These are phyloP conservation scores for Clupea harengus DNA, from an alignment of 2,113 vertebrate genomes.

Conservation along the genomic window DNA sequence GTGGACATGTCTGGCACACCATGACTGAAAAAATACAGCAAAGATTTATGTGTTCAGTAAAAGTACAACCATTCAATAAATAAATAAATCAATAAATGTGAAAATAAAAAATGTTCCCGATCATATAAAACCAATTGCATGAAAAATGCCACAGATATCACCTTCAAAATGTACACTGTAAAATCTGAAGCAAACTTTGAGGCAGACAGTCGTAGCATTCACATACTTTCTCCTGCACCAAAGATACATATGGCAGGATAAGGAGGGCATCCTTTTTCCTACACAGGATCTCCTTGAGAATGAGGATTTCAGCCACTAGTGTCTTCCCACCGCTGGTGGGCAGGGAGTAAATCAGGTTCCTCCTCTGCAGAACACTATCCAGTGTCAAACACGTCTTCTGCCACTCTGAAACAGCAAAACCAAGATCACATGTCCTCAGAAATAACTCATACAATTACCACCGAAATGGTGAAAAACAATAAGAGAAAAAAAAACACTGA, in stretches of 20 bases:
- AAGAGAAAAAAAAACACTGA: background rate
- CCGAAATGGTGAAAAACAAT: background rate
- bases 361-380: conserved; percentile 81
- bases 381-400: conserved; percentile 89
- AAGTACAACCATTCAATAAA: background rate
- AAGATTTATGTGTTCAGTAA: background rate
- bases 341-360: conserved; percentile 92
- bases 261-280: conserved; percentile 86
- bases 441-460: background rate
- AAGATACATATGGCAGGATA: conserved; percentile 89
- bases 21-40: conserved; percentile 14
- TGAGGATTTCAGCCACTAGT: conserved; percentile 92
- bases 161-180: background rate
- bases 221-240: conserved; percentile 95
- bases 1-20: background rate
- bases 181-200: background rate
- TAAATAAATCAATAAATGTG: background rate
- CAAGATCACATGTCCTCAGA: background rate
- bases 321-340: conserved; percentile 97
- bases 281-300: conserved; percentile 89
- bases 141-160: background rate
- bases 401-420: conserved; percentile 78
- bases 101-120: too few relatives aligned
- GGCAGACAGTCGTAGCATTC: background rate
- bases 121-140: background rate